Evolutionary conservation across 2,113 vertebrate genomes (phyloP).

Genomic region (Dicrurus megarhynchus): DNA sequence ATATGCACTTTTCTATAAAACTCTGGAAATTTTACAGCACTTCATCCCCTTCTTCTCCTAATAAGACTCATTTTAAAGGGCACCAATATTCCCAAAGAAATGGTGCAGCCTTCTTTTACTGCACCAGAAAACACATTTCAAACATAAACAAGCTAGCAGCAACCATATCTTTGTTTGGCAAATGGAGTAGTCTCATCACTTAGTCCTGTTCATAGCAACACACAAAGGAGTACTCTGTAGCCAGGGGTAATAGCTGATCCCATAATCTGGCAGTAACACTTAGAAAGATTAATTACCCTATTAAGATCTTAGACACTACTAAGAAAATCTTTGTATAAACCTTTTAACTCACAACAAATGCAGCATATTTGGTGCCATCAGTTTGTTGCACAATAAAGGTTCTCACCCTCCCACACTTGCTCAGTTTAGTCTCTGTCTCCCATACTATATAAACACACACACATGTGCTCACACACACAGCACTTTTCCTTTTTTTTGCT

Average conservation of each 20-base stretch:
- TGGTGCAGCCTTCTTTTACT: slow-evolving; percentile 18
- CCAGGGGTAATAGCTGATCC: slow-evolving; percentile 80
- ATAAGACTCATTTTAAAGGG: slow-evolving; percentile 39
- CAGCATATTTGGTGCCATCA: slow-evolving; percentile 67
- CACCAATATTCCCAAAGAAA: slow-evolving; percentile 43
- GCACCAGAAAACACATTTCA: slow-evolving; percentile 52
- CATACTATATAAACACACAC: slow-evolving; percentile 5
- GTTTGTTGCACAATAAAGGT: slow-evolving; percentile 64
- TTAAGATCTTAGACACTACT: slow-evolving; percentile 79
- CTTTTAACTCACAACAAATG: slow-evolving; percentile 76
- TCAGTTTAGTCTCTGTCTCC: slow-evolving; percentile 41
- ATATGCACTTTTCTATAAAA: neutral
- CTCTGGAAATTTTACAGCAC: neutral
- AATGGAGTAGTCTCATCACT: slow-evolving; percentile 71
- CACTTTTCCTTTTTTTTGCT: neutral
- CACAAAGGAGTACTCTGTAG: slow-evolving; percentile 74
- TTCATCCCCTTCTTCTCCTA: slow-evolving; percentile 21
- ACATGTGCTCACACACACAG: neutral
- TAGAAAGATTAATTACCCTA: slow-evolving; percentile 83
- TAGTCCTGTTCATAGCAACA: slow-evolving; percentile 68
- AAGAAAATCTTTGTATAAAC: slow-evolving; percentile 79
- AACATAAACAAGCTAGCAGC: slow-evolving; percentile 65
- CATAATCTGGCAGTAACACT: slow-evolving; percentile 79
- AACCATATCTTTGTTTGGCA: slow-evolving; percentile 72
- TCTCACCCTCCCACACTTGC: slow-evolving; percentile 62